Percentiles rank a stretch among this genome's conserved stretches.
Conservation (phyloP, 2,888 invertebrate genomes). For the Chrysolina americana region DNA sequence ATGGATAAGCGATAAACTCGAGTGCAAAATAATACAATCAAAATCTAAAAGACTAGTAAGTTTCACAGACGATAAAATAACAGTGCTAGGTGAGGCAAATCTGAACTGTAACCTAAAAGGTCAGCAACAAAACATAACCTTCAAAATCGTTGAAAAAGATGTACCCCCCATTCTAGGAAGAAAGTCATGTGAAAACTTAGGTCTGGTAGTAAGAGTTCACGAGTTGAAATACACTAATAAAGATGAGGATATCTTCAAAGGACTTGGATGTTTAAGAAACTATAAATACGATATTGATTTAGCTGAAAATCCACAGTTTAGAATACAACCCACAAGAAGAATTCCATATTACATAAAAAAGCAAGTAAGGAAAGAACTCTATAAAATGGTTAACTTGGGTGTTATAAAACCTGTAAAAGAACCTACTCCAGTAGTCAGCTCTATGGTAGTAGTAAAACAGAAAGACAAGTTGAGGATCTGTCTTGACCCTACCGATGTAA, state of each 20-base stretch:
- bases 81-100: slow-evolving; percentile 1
- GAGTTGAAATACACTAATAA: neutral
- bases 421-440: slow-evolving; percentile 20
- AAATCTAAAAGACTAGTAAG: neutral
- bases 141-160: neutral
- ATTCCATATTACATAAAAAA: slow-evolving; percentile 20
- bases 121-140: neutral
- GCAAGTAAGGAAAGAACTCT: neutral
- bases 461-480: slow-evolving; percentile 13
- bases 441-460: slow-evolving; percentile 12
- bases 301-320: slow-evolving; percentile 2
- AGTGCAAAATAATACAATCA: neutral
- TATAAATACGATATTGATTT: slow-evolving; percentile 11
- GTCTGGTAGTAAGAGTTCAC: neutral
- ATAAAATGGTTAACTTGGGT: slow-evolving; percentile 3
- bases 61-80: slow-evolving; percentile 1
- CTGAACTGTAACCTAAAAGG: neutral
- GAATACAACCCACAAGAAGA: slow-evolving; percentile 7
- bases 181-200: neutral
- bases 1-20: neutral
- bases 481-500: slow-evolving; percentile 8
- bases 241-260: slow-evolving; percentile 2
- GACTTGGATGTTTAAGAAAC: slow-evolving; percentile 14
- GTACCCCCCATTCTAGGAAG: slow-evolving; percentile 8
- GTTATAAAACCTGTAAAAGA: slow-evolving; percentile 3